A percentile compares a stretch with the other conserved stretches of the same genome.
These are phyloP conservation scores for Tipula lateralis DNA, from an alignment of 2,888 invertebrate species.

Conservation along the genomic window DNA sequence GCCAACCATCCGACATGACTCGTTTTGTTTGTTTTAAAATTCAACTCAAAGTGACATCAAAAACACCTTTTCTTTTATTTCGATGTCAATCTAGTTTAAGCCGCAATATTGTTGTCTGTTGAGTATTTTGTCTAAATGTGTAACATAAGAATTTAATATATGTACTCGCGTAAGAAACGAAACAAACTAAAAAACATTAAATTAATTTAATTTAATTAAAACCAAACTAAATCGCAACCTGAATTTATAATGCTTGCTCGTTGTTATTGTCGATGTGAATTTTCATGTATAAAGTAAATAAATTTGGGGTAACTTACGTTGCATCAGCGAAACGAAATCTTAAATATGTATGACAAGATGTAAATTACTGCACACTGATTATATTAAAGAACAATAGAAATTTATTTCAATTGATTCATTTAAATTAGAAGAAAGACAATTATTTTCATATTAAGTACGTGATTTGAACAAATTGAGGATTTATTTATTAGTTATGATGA, in stretches of 20 bases:
- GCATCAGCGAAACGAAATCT: background rate
- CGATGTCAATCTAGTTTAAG: background rate
- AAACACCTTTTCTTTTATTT: conserved; percentile 11
- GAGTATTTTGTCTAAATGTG: background rate
- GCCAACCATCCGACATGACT: background rate
- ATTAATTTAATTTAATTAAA: conserved; percentile 1
- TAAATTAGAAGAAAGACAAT: background rate
- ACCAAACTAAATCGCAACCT: conserved; percentile 5
- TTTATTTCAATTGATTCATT: background rate
- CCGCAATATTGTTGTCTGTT: background rate
- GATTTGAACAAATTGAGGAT: background rate
- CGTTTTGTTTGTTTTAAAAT: background rate
- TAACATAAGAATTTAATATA: background rate
- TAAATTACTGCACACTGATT: background rate
- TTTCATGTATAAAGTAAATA: background rate
- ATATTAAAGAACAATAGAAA: background rate
- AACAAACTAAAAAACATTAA: background rate
- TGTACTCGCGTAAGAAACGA: no score
- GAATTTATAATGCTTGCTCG: background rate
- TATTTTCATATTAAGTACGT: background rate
- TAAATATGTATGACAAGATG: background rate
- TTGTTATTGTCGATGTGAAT: background rate
- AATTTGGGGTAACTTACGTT: background rate
- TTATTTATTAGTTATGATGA: background rate
- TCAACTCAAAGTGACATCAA: conserved; percentile 19